phyloP scores from a whole-genome alignment of 2,888 invertebrate genomes.

The Timema cristinae region DNA sequence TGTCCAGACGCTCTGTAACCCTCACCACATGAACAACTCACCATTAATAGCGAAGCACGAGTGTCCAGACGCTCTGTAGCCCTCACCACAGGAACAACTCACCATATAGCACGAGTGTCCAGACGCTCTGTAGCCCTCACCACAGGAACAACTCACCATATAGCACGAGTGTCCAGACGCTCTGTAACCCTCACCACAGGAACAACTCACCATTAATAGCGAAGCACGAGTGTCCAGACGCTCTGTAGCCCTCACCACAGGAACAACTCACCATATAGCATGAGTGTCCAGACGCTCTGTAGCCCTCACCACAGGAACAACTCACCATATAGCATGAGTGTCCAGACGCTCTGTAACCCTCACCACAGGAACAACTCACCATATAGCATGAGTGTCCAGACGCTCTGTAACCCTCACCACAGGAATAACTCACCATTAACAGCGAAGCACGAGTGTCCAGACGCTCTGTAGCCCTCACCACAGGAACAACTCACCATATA shows the following conservation, averaged over 20 bases:
- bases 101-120: constrained; percentile 68
- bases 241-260: too few relatives aligned
- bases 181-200: too few relatives aligned
- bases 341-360: constrained; percentile 50
- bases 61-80: constrained; percentile 50
- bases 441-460: constrained; percentile 59
- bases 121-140: too few relatives aligned
- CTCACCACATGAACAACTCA: too few relatives aligned
- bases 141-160: too few relatives aligned
- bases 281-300: constrained; percentile 50
- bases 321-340: constrained; percentile 68
- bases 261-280: constrained; percentile 75
- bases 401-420: too few relatives aligned
- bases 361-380: too few relatives aligned
- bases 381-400: constrained; percentile 62
- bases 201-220: constrained; percentile 71
- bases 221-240: constrained; percentile 56
- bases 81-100: too few relatives aligned
- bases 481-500: constrained; percentile 69
- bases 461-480: too few relatives aligned
- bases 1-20: constrained; percentile 51
- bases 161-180: constrained; percentile 57
- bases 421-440: constrained; percentile 71
- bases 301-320: too few relatives aligned
- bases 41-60: constrained; percentile 68